Evolutionary conservation across 2,113 vertebrate species (phyloP).

Genomic region (Ceratotherium simum): DNA sequence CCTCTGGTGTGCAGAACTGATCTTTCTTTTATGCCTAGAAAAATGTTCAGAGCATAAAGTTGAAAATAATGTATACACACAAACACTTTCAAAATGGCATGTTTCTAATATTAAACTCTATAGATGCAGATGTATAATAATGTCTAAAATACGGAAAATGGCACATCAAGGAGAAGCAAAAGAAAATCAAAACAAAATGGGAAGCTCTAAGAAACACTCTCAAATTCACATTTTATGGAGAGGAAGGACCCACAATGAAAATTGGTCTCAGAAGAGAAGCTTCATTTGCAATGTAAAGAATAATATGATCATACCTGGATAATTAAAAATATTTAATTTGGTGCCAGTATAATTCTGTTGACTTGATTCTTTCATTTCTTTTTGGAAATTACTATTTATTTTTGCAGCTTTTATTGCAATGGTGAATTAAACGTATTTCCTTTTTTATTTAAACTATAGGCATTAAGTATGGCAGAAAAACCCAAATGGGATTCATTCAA

Average conservation of each 20-base stretch:
- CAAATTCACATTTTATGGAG: not conserved
- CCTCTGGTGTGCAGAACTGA: not conserved
- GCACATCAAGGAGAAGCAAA: not conserved
- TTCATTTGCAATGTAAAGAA: not conserved
- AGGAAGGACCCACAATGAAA: not conserved
- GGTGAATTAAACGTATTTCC: not conserved
- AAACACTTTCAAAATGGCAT: not conserved
- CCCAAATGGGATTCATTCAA: constrained; percentile 10
- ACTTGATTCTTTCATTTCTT: constrained; percentile 30
- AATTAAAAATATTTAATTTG: constrained; percentile 39
- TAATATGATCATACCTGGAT: not conserved
- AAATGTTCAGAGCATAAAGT: not conserved
- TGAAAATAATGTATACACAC: not conserved
- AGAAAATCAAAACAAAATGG: not conserved
- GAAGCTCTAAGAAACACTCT: not conserved
- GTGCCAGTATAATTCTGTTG: not conserved
- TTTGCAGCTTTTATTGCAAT: constrained; percentile 3
- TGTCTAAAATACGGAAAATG: not conserved
- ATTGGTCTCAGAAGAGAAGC: not conserved
- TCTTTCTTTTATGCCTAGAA: not conserved
- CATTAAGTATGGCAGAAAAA: not conserved
- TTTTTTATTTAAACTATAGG: not conserved
- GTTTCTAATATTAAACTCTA: not conserved
- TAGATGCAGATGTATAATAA: not conserved
- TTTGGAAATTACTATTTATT: constrained; percentile 21